These are phyloP conservation scores for Agrenia bidenticulata DNA, from an alignment of 2,888 invertebrate species.

Conservation along the genomic window DNA sequence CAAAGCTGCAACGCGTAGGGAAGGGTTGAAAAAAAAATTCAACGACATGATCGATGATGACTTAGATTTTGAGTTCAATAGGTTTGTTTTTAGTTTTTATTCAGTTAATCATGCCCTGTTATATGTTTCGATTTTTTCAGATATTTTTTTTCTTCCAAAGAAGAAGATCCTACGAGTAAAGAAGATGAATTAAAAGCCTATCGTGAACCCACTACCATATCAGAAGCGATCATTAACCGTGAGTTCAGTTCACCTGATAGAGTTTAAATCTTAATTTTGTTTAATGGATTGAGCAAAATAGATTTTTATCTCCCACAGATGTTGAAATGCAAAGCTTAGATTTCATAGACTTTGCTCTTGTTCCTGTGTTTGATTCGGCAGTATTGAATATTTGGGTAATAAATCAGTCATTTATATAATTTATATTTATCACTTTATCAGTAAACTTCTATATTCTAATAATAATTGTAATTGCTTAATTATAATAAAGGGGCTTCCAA, in stretches of 20 bases:
- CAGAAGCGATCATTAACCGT: slow-evolving; percentile 33
- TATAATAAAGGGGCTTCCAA: slow-evolving; percentile 33
- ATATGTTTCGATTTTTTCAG: background rate
- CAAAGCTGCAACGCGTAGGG: slow-evolving; percentile 41
- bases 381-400: slow-evolving; percentile 43
- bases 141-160: no score
- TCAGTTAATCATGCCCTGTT: no score
- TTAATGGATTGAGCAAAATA: background rate
- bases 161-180: slow-evolving; percentile 12
- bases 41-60: slow-evolving; percentile 42
- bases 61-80: slow-evolving; percentile 43
- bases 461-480: no score
- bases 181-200: slow-evolving; percentile 14
- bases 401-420: background rate
- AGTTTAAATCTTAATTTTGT: background rate
- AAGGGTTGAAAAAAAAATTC: slow-evolving; percentile 42
- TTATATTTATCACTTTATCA: no score
- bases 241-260: slow-evolving; percentile 1
- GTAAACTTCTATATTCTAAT: no score
- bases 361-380: slow-evolving; percentile 28
- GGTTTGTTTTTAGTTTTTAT: background rate
- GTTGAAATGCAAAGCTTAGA: slow-evolving; percentile 19
- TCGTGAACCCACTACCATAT: slow-evolving; percentile 17
- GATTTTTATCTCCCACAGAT: background rate
- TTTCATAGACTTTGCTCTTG: slow-evolving; percentile 19